Conservation (phyloP, 2,113 vertebrate genomes). For the Odocoileus hemionus region DNA sequence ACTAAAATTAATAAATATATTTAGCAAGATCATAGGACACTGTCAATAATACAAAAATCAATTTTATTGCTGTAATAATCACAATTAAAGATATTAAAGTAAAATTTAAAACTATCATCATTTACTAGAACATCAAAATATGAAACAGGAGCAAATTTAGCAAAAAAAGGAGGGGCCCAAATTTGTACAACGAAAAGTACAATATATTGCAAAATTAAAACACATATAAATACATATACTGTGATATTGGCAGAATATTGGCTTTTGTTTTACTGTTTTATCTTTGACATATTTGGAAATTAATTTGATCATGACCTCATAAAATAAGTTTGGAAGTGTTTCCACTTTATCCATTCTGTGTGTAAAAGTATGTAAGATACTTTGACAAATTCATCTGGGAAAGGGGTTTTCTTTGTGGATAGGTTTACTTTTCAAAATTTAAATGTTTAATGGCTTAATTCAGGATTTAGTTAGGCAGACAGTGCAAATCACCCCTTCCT, state of each 20-base stretch:
- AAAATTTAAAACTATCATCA: background rate
- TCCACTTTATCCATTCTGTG: background rate
- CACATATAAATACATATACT: background rate
- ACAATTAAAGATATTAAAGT: background rate
- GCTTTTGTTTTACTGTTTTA: background rate
- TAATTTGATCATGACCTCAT: background rate
- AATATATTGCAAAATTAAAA: background rate
- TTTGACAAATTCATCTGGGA: background rate
- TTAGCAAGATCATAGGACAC: background rate
- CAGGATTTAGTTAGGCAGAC: background rate
- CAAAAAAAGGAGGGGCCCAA: background rate
- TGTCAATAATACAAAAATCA: background rate
- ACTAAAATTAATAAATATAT: background rate
- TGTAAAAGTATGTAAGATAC: background rate
- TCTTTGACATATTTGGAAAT: background rate
- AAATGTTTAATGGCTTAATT: background rate
- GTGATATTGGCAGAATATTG: background rate
- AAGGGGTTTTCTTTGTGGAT: background rate
- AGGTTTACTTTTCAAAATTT: background rate
- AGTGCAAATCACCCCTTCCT: background rate
- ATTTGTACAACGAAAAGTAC: background rate
- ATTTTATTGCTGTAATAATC: background rate
- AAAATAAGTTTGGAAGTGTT: background rate
- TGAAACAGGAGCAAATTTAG: background rate
- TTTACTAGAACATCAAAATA: background rate